These are phyloP conservation scores for Stichopus horrens DNA, from an alignment of 53 echinoderm and acorn worm species.

Conservation along the genomic window DNA sequence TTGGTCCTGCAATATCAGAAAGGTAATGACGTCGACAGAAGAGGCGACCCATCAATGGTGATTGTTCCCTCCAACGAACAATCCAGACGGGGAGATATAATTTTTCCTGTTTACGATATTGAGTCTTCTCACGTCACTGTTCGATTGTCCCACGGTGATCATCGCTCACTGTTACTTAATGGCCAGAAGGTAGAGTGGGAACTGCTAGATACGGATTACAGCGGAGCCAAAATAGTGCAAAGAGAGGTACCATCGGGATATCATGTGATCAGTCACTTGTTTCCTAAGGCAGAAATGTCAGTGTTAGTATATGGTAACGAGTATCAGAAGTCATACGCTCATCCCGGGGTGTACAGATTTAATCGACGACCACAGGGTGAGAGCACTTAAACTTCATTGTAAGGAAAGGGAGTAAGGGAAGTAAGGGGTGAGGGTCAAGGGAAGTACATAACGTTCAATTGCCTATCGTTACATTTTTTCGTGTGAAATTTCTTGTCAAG, in stretches of 20 bases:
- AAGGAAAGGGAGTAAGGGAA: no score
- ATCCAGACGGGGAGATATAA: slow-evolving; percentile 72
- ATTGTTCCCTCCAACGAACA: slow-evolving; percentile 87
- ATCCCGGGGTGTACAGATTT: slow-evolving; percentile 35
- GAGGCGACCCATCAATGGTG: slow-evolving; percentile 89
- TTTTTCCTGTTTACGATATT: slow-evolving; percentile 83
- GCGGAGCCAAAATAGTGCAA: background rate
- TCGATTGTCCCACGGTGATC: slow-evolving; percentile 7
- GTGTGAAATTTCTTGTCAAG: no score
- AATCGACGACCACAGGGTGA: slow-evolving; percentile 25
- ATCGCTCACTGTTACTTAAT: slow-evolving; percentile 9
- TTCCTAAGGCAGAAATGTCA: slow-evolving; percentile 33
- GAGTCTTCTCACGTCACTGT: slow-evolving; percentile 35
- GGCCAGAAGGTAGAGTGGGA: slow-evolving; percentile 26
- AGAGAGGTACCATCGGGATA: slow-evolving; percentile 2
- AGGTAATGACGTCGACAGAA: slow-evolving; percentile 68
- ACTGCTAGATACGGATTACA: slow-evolving; percentile 17
- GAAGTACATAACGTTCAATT: no score
- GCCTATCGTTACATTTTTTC: no score
- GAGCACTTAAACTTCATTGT: background rate
- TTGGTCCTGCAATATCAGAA: slow-evolving; percentile 88
- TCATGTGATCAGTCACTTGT: slow-evolving; percentile 37
- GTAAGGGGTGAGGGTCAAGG: background rate
- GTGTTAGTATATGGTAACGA: slow-evolving; percentile 35
- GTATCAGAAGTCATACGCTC: slow-evolving; percentile 15